Base-by-base conservation (phyloP, 2,797 vertebrate genomes). In the Oryzias sinensis region DNA sequence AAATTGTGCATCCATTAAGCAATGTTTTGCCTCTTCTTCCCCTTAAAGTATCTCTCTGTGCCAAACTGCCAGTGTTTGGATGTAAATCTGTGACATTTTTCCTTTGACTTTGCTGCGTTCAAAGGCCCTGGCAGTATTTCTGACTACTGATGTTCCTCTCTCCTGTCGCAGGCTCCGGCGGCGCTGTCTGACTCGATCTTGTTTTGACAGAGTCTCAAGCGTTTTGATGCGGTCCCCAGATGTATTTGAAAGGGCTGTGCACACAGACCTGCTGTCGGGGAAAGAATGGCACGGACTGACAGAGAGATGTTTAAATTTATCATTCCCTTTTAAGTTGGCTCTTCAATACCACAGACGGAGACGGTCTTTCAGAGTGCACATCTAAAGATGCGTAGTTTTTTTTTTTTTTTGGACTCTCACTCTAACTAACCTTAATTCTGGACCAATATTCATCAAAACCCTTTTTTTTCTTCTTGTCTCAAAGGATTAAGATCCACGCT, bases 181-280 rank as follows among this genome's bases (percentile, higher is more conserved):
- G 82, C 76, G 82, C 75, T 72, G 74, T 70, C 65, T 53, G 62
- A 56, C 70, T 49, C 58, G 61, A 67, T 53, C 61, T 50, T 80
- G 76, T 80, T 79, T 60, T 78, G 80, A 78, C 74, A 70, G 66
- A 15, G 7, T 82, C 59, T 72, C 44, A n/a, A 54, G 66, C 71
- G 71, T 79, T 83, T 76, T 72, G 60, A 77, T 68, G 65, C 9
- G 1, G 40, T 49, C 44, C 29, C 8, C 18, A 46, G 53, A 70
- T 79, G 86, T 85, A 83, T 85, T 71, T 79, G 61, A 82, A 87
- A 78, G 45, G 9, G 70, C 52, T 62, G 59, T 43, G 65, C 53
- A 71, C 74, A 81, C 79, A 85, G 77, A 65, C 76, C 68, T 0
- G 54, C n/a, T 79, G 76, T 78, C 59, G 63, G 37, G 51, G 53